Conservation (phyloP, 2,113 vertebrate genomes). For the Carassius gibelio region DNA sequence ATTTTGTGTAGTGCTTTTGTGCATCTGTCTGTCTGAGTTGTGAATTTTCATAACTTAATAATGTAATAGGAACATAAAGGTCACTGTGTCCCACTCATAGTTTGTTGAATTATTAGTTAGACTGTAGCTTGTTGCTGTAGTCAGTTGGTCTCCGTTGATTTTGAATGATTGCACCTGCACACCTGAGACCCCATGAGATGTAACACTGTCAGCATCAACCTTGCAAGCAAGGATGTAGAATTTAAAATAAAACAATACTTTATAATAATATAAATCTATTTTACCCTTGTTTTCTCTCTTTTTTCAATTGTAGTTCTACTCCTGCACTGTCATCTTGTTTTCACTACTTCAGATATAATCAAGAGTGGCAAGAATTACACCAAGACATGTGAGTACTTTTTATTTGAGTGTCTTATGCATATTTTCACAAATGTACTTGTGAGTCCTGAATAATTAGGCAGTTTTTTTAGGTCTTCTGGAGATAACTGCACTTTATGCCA, state of each 20-base stretch:
- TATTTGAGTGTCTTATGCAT: background rate
- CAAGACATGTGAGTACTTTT: conserved; percentile 21
- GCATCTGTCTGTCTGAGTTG: background rate
- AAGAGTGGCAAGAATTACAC: background rate
- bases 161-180: conserved; percentile 1
- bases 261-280: background rate
- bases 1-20: too few relatives aligned
- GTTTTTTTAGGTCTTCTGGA: background rate
- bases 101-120: background rate
- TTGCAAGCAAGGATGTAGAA: background rate
- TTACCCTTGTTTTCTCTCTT: conserved; percentile 18
- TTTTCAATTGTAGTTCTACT: conserved; percentile 52
- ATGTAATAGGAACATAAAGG: background rate
- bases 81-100: background rate
- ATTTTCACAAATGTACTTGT: background rate
- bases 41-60: background rate
- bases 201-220: background rate
- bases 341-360: conserved; percentile 16
- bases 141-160: conserved; percentile 10
- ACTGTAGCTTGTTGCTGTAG: conserved; percentile 16
- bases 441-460: background rate
- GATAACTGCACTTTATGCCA: background rate
- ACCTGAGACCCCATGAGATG: conserved; percentile 10
- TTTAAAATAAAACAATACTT: background rate
- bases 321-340: conserved; percentile 7